phyloP scores from a whole-genome alignment of 2,113 vertebrate genomes.

The Grallaria varia region DNA sequence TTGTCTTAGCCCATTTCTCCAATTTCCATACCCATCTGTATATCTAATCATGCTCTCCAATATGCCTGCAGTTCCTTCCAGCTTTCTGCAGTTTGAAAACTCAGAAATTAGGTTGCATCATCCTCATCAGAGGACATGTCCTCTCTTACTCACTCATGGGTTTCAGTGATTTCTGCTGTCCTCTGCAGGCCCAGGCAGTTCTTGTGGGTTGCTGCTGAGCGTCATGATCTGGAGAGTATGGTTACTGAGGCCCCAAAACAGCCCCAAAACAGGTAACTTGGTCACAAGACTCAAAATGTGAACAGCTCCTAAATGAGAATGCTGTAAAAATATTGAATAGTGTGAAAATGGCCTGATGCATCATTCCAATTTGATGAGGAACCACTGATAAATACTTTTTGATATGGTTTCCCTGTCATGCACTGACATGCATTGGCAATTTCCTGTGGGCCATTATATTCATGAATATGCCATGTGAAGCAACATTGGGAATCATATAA shows the following conservation, averaged over 20 bases:
- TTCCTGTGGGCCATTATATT: neutral
- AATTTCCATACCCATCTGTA: neutral
- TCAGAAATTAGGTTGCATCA: neutral
- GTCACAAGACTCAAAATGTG: neutral
- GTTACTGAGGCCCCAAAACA: neutral
- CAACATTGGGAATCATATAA: neutral
- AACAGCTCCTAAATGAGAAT: neutral
- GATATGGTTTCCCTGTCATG: neutral
- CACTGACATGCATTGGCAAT: neutral
- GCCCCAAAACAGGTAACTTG: neutral
- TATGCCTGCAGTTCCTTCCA: neutral
- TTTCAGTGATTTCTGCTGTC: neutral
- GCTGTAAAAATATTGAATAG: neutral
- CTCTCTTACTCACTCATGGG: neutral
- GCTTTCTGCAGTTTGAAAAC: neutral
- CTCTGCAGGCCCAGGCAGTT: neutral
- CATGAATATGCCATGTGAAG: neutral
- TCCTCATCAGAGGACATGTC: neutral
- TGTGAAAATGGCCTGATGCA: neutral
- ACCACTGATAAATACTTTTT: neutral
- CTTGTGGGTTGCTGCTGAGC: neutral
- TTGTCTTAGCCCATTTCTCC: neutral
- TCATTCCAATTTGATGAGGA: neutral
- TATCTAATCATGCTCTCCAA: neutral
- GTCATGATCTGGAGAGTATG: neutral